A percentile compares a stretch with the other conserved stretches of the same genome.
Conservation (phyloP, 2,888 invertebrate genomes). For the Drosophila longiperda region DNA sequence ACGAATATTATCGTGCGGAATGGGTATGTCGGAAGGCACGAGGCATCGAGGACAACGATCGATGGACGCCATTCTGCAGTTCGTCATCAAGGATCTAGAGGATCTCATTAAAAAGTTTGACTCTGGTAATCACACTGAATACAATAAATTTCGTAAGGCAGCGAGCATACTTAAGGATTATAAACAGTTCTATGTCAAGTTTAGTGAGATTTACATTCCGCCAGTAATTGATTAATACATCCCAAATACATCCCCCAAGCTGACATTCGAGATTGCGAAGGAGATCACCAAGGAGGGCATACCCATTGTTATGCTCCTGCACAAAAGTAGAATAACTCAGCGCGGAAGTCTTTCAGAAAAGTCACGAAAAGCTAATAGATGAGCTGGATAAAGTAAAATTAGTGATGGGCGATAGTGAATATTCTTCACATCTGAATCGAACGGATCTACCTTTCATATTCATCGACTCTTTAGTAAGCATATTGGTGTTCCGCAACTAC, state of each 20-base stretch:
- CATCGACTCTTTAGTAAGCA: slow-evolving; percentile 98
- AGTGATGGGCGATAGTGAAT: slow-evolving; percentile 95
- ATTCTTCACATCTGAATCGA: slow-evolving; percentile 97
- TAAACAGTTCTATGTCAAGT: too few species aligned
- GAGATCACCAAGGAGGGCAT: slow-evolving; percentile 98
- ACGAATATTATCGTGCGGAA: slow-evolving; percentile 97
- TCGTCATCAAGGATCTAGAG: slow-evolving; percentile 92
- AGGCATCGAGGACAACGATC: slow-evolving; percentile 92
- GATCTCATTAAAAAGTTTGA: slow-evolving; percentile 92
- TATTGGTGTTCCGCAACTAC: slow-evolving; percentile 96
- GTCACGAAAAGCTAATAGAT: slow-evolving; percentile 89
- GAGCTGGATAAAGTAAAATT: slow-evolving; percentile 97
- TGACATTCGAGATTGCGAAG: slow-evolving; percentile 99
- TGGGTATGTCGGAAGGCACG: slow-evolving; percentile 89
- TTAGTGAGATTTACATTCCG: slow-evolving; percentile 91
- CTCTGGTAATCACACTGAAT: slow-evolving; percentile 90
- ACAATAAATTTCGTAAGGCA: slow-evolving; percentile 90
- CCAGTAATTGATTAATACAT: slow-evolving; percentile 88
- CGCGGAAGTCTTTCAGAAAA: slow-evolving; percentile 92
- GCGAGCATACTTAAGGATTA: slow-evolving; percentile 94
- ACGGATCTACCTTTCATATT: slow-evolving; percentile 96
- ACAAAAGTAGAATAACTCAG: slow-evolving; percentile 90
- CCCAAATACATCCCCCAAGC: slow-evolving; percentile 94
- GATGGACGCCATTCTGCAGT: slow-evolving; percentile 92
- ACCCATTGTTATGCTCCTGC: slow-evolving; percentile 97